Percentiles rank a stretch among this genome's conserved stretches.
Conservation (phyloP, 2,113 vertebrate genomes). For the Megatriorchis doriae region DNA sequence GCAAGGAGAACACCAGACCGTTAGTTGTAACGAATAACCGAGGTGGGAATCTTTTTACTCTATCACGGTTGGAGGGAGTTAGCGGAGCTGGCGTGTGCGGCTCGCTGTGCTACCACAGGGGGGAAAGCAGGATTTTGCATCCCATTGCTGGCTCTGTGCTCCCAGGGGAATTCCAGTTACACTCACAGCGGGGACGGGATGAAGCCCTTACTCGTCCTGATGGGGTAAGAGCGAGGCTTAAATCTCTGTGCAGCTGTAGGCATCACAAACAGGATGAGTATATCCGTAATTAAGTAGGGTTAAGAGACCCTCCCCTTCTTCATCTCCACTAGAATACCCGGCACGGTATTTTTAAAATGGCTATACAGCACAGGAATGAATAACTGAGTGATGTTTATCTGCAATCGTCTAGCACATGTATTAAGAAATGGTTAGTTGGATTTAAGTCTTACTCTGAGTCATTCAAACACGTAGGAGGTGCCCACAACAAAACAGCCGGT, state of each 20-base stretch:
- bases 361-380: background rate
- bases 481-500: background rate
- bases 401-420: background rate
- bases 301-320: background rate
- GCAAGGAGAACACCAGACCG: rapidly evolving
- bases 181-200: no score
- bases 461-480: background rate
- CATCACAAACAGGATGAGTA: background rate
- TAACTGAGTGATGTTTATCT: background rate
- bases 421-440: background rate
- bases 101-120: rapidly evolving
- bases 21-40: rapidly evolving
- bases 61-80: background rate
- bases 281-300: background rate
- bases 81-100: rapidly evolving
- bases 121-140: background rate
- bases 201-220: background rate
- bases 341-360: background rate
- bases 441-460: background rate
- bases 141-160: background rate
- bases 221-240: background rate
- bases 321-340: background rate
- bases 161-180: background rate
- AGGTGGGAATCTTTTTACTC: background rate
- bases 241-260: background rate